Percentiles rank a stretch among this genome's conserved stretches.
Conservation (phyloP, 2,888 invertebrate species). For the Lydus trimaculatus region DNA sequence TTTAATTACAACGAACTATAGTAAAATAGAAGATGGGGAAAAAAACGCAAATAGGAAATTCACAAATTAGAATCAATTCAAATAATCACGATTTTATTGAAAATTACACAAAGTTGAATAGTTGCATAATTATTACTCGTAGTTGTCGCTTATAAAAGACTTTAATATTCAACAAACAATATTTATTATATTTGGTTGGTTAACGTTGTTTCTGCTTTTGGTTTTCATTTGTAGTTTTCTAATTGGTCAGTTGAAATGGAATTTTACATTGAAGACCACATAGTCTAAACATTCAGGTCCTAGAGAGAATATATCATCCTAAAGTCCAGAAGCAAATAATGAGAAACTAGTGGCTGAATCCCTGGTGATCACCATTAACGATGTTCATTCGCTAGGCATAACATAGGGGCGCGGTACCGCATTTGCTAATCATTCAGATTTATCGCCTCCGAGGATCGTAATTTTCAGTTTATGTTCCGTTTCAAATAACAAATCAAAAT, state of each 20-base stretch:
- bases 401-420: constrained; percentile 36
- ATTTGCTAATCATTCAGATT: constrained; percentile 47
- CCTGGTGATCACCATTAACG: constrained; percentile 42
- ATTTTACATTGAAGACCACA: not conserved
- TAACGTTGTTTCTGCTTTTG: not conserved
- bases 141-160: no score
- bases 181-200: not conserved
- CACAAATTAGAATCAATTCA: not conserved
- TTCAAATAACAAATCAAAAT: constrained; percentile 30
- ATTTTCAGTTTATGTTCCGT: constrained; percentile 41
- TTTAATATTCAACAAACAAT: no score
- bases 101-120: no score
- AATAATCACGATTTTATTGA: not conserved
- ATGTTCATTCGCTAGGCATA: constrained; percentile 37
- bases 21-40: not conserved
- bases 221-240: not conserved
- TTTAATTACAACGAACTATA: not conserved
- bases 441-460: constrained; percentile 43
- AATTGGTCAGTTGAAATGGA: not conserved
- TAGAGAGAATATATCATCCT: not conserved
- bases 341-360: constrained; percentile 40
- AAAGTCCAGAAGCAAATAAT: constrained; percentile 37
- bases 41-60: not conserved
- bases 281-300: not conserved
- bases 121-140: no score